Evolutionary conservation across 2,888 invertebrate genomes (phyloP).

Genomic region (Tortrix viridana): DNA sequence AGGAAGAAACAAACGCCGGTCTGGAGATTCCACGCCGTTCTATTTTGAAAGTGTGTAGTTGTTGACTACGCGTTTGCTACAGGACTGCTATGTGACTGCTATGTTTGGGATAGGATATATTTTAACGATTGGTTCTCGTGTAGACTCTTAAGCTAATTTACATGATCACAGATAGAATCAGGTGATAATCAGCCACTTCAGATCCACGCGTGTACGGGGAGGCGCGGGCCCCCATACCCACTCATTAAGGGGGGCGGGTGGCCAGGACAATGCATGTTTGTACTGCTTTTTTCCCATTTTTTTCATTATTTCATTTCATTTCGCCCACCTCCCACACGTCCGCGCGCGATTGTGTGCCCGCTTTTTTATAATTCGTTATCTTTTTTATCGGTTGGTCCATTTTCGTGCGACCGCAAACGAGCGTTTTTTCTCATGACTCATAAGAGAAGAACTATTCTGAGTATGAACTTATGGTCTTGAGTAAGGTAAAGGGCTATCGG

Average conservation of each 20-base stretch:
- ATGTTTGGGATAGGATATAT: not conserved
- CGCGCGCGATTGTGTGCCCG: constrained; percentile 83
- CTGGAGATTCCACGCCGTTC: not conserved
- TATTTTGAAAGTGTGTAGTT: not conserved
- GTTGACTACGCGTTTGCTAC: not conserved
- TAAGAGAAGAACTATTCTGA: not conserved
- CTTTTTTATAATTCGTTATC: constrained; percentile 84
- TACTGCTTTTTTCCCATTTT: constrained; percentile 84
- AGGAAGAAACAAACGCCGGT: constrained; percentile 7
- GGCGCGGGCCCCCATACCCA: constrained; percentile 56
- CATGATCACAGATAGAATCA: constrained; percentile 68
- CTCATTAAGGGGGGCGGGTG: constrained; percentile 77
- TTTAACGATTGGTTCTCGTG: not conserved
- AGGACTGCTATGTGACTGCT: too few species aligned
- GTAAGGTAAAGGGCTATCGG: too few species aligned
- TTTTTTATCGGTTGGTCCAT: constrained; percentile 84
- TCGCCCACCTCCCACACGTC: constrained; percentile 82
- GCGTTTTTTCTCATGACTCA: constrained; percentile 46
- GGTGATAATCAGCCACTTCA: constrained; percentile 81
- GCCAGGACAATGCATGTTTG: constrained; percentile 83
- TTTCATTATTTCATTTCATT: constrained; percentile 85
- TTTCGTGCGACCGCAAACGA: constrained; percentile 67
- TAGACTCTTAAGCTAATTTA: constrained; percentile 12
- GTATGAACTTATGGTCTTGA: too few species aligned
- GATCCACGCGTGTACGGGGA: constrained; percentile 60